phyloP scores from a whole-genome alignment of 2,888 invertebrate genomes.

The Augiades crinisus region DNA sequence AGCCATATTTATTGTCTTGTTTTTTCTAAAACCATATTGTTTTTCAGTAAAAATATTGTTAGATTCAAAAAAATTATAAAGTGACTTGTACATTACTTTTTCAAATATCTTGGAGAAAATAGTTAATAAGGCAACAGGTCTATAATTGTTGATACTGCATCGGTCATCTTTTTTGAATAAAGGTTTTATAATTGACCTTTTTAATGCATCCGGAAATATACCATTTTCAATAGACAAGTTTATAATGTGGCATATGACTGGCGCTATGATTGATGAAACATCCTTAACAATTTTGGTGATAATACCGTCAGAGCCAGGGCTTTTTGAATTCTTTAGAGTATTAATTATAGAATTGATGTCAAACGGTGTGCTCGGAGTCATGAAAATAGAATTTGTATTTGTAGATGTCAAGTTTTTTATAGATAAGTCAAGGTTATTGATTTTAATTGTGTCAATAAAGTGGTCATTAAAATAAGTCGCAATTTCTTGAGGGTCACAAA shows the following conservation, averaged over 20 bases:
- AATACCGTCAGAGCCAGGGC: neutral
- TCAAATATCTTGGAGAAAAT: slow-evolving; percentile 3
- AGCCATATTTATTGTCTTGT: neutral
- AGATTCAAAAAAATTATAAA: neutral
- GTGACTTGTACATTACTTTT: neutral
- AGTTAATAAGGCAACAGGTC: neutral
- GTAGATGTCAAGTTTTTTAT: neutral
- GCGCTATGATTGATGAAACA: neutral
- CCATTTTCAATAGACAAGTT: neutral
- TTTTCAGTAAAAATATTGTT: neutral
- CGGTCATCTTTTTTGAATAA: neutral
- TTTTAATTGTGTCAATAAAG: neutral
- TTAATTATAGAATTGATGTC: neutral
- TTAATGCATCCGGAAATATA: neutral
- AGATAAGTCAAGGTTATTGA: neutral
- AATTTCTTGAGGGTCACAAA: neutral
- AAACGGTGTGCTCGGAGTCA: neutral
- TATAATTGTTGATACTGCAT: neutral
- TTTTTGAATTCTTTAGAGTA: slow-evolving; percentile 1
- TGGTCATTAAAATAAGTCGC: neutral
- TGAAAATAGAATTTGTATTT: slow-evolving; percentile 1
- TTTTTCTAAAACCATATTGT: neutral
- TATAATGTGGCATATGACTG: neutral
- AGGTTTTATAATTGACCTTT: slow-evolving; percentile 6
- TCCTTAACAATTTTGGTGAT: too few relatives aligned